Evolutionary conservation across 2,888 invertebrate species (phyloP), one percentile per base, ranked within the genome.

Genomic region (Ferrisia virgata): DNA sequence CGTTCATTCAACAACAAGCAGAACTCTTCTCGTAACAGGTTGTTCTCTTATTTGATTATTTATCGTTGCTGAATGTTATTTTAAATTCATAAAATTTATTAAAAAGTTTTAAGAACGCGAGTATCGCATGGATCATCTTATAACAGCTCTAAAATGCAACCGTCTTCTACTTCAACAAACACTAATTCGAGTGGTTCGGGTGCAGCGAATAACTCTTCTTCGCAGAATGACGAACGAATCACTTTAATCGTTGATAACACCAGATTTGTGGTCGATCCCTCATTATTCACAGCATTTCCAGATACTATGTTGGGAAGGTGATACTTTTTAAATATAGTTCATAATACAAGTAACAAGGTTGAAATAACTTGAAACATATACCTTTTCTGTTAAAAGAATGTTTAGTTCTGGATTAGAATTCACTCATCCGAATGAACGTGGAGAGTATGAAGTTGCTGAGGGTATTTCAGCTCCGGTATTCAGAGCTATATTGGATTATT

Each of bases 211-310:
- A 64, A 64, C 18, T 78, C 78, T 78, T 36, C 53, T 9, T 47
- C 87, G 69, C 85, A 86, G 83, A 87, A 89, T 28, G 94, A 94
- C 84, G 96, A 96, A 87, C 90, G 95, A 85, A 94, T 98, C 84
- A 96, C 96, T 1, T 91, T 99, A 80, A 94, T 99, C n/a, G 99
- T 99, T 15, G 99, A 99, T 88, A 96, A 96, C 87, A 98, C 98
- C 0, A 91, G 97, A 86, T 97, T 97, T 89, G 94, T 98, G 76
- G 94, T 98, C 28, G 98, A 98, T 89, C 96, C 96, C 6, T 93
- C 95, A 1, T 91, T 98, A 86, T 96, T 99, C 88, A 94, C 95
- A 11, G 95, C 96, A 2, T 96, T 98, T 89, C 98, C 99, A 0
- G 98, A 99, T 88, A 99, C 99, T 0, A 98, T 99, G 98, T 90